phyloP scores from a whole-genome alignment of 2,797 vertebrate genomes.

The Sebastolobus alascanus region DNA sequence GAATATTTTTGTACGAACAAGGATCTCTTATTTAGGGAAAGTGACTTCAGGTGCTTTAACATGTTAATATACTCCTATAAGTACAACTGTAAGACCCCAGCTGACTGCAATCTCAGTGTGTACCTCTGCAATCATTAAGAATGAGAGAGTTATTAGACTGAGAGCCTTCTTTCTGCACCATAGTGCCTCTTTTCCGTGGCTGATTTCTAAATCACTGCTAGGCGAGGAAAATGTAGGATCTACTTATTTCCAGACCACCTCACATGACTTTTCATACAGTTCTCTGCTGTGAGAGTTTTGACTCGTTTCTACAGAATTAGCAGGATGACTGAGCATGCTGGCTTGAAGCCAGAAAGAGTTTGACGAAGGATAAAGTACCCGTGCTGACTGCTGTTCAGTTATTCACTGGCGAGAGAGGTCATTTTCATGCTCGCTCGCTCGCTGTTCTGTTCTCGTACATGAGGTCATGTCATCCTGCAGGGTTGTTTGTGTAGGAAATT shows the following conservation, averaged over 20 bases:
- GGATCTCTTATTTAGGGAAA: slow-evolving; percentile 47
- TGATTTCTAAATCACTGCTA: slow-evolving; percentile 49
- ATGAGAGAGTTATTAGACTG: slow-evolving; percentile 44
- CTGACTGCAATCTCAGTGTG: slow-evolving; percentile 58
- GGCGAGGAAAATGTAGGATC: slow-evolving; percentile 25
- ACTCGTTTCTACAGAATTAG: slow-evolving; percentile 51
- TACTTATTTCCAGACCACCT: slow-evolving; percentile 38
- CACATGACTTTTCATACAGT: slow-evolving; percentile 31
- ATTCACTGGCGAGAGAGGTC: slow-evolving; percentile 32
- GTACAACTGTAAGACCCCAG: slow-evolving; percentile 39
- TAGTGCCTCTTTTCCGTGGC: slow-evolving; percentile 75
- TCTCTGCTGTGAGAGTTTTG: slow-evolving; percentile 32
- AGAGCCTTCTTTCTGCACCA: slow-evolving; percentile 75
- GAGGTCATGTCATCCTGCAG: slow-evolving; percentile 32
- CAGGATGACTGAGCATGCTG: slow-evolving; percentile 35
- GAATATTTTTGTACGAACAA: slow-evolving; percentile 49
- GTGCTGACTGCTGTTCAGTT: slow-evolving; percentile 30
- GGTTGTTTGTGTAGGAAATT: slow-evolving; percentile 23
- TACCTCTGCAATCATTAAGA: slow-evolving; percentile 57
- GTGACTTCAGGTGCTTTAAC: slow-evolving; percentile 53
- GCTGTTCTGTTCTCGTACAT: slow-evolving; percentile 21
- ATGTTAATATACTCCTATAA: slow-evolving; percentile 26
- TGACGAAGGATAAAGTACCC: slow-evolving; percentile 39
- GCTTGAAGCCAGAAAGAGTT: slow-evolving; percentile 46
- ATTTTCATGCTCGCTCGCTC: slow-evolving; percentile 16